These are phyloP conservation scores for Scartelaos histophorus DNA, from an alignment of 2,113 vertebrate species.

Conservation along the genomic window DNA sequence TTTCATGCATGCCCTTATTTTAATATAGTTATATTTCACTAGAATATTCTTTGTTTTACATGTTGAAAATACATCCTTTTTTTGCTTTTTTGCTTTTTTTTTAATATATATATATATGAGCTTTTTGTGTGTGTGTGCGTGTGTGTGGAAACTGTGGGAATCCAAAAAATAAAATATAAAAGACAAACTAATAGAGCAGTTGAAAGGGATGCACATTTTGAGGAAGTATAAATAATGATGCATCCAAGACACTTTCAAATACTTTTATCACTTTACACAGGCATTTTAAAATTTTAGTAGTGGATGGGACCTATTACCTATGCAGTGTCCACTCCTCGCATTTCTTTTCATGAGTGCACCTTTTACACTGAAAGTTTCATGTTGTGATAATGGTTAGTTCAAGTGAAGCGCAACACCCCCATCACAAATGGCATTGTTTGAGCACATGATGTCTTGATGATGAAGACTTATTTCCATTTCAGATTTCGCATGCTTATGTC, in stretches of 20 bases:
- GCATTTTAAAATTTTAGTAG: conserved; percentile 15
- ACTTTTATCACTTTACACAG: conserved; percentile 62
- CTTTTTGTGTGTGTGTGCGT: too few relatives aligned
- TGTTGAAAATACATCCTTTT: too few relatives aligned
- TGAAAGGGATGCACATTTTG: conserved; percentile 15
- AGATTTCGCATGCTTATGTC: conserved; percentile 45
- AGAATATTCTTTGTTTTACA: too few relatives aligned
- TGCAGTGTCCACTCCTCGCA: conserved; percentile 19
- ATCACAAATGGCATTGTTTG: conserved; percentile 12
- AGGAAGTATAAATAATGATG: conserved; percentile 16
- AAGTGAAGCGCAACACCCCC: not conserved
- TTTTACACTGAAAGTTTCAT: conserved; percentile 24
- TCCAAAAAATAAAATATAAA: not conserved
- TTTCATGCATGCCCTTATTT: too few relatives aligned
- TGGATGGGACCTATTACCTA: conserved; percentile 37
- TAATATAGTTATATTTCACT: too few relatives aligned
- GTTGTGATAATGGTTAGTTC: not conserved
- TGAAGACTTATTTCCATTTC: conserved; percentile 28
- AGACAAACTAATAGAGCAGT: not conserved
- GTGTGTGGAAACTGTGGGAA: not conserved
- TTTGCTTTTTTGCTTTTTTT: too few relatives aligned
- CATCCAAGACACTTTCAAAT: too few relatives aligned
- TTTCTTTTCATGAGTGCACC: conserved; percentile 56
- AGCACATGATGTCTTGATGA: conserved; percentile 11
- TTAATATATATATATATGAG: too few relatives aligned